These are phyloP conservation scores for Drosophila littoralis DNA, from an alignment of 1,140 invertebrate species.

Conservation along the genomic window DNA sequence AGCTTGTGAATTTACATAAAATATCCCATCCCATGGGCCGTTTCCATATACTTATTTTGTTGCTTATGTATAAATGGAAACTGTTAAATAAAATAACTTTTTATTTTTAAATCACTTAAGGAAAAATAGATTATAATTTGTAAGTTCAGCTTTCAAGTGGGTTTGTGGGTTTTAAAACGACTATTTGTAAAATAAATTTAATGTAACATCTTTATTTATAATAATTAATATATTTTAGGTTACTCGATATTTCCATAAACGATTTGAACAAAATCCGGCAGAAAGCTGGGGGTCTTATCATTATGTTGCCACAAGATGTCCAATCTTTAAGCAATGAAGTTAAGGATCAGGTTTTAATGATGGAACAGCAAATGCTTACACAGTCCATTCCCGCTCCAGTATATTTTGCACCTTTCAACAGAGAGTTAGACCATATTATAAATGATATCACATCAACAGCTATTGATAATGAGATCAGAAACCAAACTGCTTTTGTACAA, in stretches of 20 bases:
- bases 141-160: too few species aligned
- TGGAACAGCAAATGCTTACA: constrained; percentile 93
- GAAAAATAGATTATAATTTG: too few species aligned
- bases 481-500: constrained; percentile 89
- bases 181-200: too few species aligned
- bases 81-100: too few species aligned
- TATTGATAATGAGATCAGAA: constrained; percentile 53
- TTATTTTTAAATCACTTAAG: too few species aligned
- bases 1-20: too few species aligned
- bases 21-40: too few species aligned
- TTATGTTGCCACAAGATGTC: constrained; percentile 93
- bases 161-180: too few species aligned
- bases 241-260: constrained; percentile 91
- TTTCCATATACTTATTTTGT: too few species aligned
- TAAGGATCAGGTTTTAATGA: constrained; percentile 90
- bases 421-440: constrained; percentile 91
- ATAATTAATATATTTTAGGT: constrained; percentile 77
- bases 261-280: constrained; percentile 90
- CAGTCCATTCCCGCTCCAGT: constrained; percentile 94
- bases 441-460: constrained; percentile 88
- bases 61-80: too few species aligned
- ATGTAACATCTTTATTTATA: background rate
- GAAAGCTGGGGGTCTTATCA: constrained; percentile 93
- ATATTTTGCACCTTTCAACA: constrained; percentile 93
- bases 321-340: constrained; percentile 88